These are phyloP conservation scores for Patiria pectinifera DNA, from an alignment of 53 echinoderm and acorn worm species.

Conservation along the genomic window DNA sequence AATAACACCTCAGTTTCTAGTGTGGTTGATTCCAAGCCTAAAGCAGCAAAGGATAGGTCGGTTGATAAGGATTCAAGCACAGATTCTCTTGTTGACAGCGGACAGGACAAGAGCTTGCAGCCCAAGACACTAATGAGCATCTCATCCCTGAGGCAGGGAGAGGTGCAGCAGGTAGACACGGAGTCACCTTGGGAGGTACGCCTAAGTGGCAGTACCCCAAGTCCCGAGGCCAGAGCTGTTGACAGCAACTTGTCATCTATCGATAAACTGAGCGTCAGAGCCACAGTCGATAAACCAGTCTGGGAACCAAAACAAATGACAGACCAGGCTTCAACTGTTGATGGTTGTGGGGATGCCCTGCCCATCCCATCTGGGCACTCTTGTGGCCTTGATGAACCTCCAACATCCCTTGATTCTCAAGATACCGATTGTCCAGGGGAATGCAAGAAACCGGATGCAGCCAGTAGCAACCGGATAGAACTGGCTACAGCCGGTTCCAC, in stretches of 20 bases:
- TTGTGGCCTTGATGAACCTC: background rate
- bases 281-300: slow-evolving; percentile 39
- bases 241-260: background rate
- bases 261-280: slow-evolving; percentile 14
- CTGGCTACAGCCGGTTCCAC: slow-evolving; percentile 22
- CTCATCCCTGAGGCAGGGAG: background rate
- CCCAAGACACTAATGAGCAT: background rate
- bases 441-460: background rate
- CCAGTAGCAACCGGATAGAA: background rate
- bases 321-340: background rate
- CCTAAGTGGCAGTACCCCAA: background rate
- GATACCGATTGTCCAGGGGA: background rate
- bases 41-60: background rate
- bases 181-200: slow-evolving; percentile 52
- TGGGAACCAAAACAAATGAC: slow-evolving; percentile 32
- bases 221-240: background rate
- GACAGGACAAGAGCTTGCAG: background rate
- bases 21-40: background rate
- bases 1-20: background rate
- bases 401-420: background rate
- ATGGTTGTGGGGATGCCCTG: slow-evolving; percentile 10
- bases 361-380: background rate
- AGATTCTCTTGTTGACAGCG: background rate
- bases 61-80: background rate
- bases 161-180: background rate